These are phyloP conservation scores for Hydrozoanthus tunicans DNA, from an alignment of 64 coral and sea anemone species.

Conservation along the genomic window DNA sequence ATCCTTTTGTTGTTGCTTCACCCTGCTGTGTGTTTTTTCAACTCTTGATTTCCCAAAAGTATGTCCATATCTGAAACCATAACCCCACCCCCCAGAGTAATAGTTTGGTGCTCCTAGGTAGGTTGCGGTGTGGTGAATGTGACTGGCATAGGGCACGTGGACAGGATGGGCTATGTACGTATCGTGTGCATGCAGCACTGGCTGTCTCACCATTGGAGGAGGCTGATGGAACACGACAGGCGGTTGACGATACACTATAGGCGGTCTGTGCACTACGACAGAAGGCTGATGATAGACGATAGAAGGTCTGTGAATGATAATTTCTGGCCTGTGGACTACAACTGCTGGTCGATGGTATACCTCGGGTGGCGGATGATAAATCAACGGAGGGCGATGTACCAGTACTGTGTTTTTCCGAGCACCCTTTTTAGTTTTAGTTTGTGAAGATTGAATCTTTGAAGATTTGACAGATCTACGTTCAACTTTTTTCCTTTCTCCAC, in stretches of 20 bases:
- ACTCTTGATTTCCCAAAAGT: slow-evolving; percentile 80
- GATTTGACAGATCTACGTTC: not conserved
- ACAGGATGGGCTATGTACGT: slow-evolving; percentile 76
- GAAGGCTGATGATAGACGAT: slow-evolving; percentile 92
- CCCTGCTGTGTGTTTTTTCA: slow-evolving; percentile 12
- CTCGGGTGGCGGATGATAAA: slow-evolving; percentile 96
- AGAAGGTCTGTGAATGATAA: slow-evolving; percentile 89
- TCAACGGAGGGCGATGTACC: slow-evolving; percentile 79
- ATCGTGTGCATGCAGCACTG: slow-evolving; percentile 83
- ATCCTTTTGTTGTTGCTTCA: not conserved
- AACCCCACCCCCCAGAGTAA: slow-evolving; percentile 75
- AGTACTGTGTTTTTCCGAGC: slow-evolving; percentile 82
- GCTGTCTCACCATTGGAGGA: slow-evolving; percentile 86
- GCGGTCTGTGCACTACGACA: slow-evolving; percentile 90
- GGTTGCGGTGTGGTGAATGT: slow-evolving; percentile 67
- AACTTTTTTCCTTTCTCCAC: not conserved
- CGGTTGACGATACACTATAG: slow-evolving; percentile 88
- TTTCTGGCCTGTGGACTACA: slow-evolving; percentile 86
- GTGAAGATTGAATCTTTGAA: not conserved
- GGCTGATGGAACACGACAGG: slow-evolving; percentile 96
- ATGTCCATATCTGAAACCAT: slow-evolving; percentile 51
- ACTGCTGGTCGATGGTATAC: slow-evolving; percentile 91
- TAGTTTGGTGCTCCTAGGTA: slow-evolving; percentile 82
- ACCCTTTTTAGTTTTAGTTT: slow-evolving; percentile 13
- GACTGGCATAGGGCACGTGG: slow-evolving; percentile 61